Percentiles rank a stretch among this genome's conserved stretches.
Evolutionary conservation across 2,113 vertebrate genomes (phyloP).

Genomic region (Corvus hawaiiensis): DNA sequence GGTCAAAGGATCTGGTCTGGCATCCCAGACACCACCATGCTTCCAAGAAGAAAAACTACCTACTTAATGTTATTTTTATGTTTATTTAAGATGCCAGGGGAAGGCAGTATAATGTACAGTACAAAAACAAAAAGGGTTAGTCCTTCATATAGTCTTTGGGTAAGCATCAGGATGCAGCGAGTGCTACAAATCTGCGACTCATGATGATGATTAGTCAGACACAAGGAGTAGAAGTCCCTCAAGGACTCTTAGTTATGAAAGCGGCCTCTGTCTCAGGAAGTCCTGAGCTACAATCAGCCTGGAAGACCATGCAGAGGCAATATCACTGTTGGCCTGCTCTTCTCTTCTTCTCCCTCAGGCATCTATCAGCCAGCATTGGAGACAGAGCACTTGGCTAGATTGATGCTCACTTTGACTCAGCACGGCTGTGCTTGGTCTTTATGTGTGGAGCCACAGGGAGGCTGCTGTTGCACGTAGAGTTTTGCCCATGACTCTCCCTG

Average conservation of each 20-base stretch:
- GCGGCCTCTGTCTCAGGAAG: background rate
- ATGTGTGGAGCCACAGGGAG: background rate
- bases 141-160: background rate
- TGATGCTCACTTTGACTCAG: background rate
- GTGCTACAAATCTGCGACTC: background rate
- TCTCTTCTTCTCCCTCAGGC: background rate
- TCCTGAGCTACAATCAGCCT: background rate
- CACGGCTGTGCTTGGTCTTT: background rate
- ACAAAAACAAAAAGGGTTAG: background rate
- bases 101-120: background rate
- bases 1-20: background rate
- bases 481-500: background rate
- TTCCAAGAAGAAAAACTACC: background rate
- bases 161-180: background rate
- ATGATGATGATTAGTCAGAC: background rate
- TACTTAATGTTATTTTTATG: background rate
- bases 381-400: background rate
- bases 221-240: background rate
- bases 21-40: background rate
- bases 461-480: background rate
- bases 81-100: background rate
- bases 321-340: background rate
- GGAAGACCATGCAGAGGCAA: background rate
- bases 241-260: background rate
- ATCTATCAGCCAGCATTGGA: background rate